Evolutionary conservation across 2,797 vertebrate genomes (phyloP).

Genomic region (Mionectes olivaceus): DNA sequence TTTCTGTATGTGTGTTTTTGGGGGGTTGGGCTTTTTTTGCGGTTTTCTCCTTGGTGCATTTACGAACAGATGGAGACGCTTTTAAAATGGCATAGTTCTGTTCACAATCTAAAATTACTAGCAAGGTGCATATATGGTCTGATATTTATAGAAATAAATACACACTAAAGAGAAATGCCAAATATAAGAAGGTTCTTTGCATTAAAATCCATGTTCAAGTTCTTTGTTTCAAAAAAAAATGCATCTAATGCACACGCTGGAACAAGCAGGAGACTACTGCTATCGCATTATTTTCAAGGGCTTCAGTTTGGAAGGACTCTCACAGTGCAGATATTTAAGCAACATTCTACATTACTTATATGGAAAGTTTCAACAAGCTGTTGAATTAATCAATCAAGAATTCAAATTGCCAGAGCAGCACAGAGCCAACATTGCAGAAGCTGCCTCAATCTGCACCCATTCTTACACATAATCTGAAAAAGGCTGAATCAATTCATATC

Average conservation of each 20-base stretch:
- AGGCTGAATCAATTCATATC: neutral
- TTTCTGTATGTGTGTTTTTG: neutral
- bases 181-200: neutral
- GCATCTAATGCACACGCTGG: neutral
- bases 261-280: neutral
- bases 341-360: neutral
- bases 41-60: neutral
- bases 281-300: neutral
- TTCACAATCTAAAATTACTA: neutral
- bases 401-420: neutral
- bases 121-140: neutral
- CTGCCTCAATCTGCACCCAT: neutral
- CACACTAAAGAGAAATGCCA: neutral
- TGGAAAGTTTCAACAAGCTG: neutral
- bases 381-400: neutral
- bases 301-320: neutral
- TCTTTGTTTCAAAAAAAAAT: neutral
- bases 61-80: neutral
- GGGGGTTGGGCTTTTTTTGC: neutral
- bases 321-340: neutral
- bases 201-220: neutral
- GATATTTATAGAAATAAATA: constrained; percentile 10
- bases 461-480: neutral
- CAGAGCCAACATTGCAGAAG: neutral
- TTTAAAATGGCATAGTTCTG: neutral